Evolutionary conservation across 2,888 invertebrate species (phyloP).

Genomic region (Congeria kusceri): DNA sequence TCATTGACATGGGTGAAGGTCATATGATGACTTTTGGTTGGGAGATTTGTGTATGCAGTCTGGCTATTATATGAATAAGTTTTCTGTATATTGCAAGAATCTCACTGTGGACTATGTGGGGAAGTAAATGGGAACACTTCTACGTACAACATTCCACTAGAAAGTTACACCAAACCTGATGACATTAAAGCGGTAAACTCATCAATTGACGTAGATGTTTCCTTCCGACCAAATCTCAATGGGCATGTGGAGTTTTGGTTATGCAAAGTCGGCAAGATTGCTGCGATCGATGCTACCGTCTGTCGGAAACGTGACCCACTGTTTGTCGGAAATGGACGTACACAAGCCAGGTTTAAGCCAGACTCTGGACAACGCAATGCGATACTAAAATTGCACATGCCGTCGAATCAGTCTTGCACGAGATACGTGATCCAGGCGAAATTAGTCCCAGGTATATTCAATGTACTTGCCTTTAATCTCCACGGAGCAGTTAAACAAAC

Average conservation of each 20-base stretch:
- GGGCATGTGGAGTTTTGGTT: neutral
- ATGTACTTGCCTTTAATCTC: no score
- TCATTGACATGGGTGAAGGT: no score
- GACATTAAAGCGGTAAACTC: neutral
- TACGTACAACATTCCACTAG: neutral
- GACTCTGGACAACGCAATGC: neutral
- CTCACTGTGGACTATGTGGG: neutral
- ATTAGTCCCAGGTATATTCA: neutral
- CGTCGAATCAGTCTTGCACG: neutral
- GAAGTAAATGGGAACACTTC: neutral
- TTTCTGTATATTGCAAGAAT: neutral
- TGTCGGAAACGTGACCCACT: neutral
- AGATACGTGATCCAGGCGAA: slow-evolving; percentile 2
- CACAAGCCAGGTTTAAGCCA: neutral
- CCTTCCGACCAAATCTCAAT: neutral
- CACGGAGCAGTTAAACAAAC: no score
- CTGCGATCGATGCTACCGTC: neutral
- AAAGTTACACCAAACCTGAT: neutral
- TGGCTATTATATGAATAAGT: no score
- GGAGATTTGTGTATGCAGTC: no score
- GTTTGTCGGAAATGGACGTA: neutral
- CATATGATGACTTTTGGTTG: no score
- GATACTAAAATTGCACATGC: neutral
- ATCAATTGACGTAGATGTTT: neutral
- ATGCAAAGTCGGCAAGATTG: neutral